phyloP scores from a whole-genome alignment of 2,888 invertebrate genomes.

The Epistrophella euchroma region DNA sequence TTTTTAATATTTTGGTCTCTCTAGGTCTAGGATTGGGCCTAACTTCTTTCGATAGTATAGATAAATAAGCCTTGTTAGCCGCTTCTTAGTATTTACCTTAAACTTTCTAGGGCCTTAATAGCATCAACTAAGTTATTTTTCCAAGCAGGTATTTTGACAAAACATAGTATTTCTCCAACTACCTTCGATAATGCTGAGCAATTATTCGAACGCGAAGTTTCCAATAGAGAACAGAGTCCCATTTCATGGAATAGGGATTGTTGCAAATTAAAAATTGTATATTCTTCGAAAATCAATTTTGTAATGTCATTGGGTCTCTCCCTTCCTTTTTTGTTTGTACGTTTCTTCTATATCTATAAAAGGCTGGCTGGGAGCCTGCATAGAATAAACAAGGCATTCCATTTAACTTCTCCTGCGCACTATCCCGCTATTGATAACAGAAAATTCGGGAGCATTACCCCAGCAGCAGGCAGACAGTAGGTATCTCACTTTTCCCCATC shows the following conservation, averaged over 20 bases:
- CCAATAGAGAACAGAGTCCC: conserved; percentile 66
- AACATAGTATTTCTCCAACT: too few relatives aligned
- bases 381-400: not conserved
- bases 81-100: too few relatives aligned
- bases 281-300: conserved; percentile 66
- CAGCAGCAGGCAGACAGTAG: conserved; percentile 40
- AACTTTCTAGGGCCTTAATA: too few relatives aligned
- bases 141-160: too few relatives aligned
- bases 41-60: too few relatives aligned
- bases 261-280: conserved; percentile 5
- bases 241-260: conserved; percentile 64
- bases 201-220: conserved; percentile 68
- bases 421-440: conserved; percentile 46
- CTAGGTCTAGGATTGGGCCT: too few relatives aligned
- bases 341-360: not conserved
- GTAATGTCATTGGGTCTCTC: not conserved
- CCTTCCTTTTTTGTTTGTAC: not conserved
- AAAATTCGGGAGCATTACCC: conserved; percentile 16
- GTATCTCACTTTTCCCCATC: conserved; percentile 37
- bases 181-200: not conserved
- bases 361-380: not conserved
- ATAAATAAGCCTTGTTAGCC: too few relatives aligned
- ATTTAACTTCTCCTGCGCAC: conserved; percentile 55
- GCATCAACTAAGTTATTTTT: too few relatives aligned
- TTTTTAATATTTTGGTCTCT: too few relatives aligned